Base-by-base conservation (phyloP, 2,113 vertebrate species). In the Semicossyphus pulcher region DNA sequence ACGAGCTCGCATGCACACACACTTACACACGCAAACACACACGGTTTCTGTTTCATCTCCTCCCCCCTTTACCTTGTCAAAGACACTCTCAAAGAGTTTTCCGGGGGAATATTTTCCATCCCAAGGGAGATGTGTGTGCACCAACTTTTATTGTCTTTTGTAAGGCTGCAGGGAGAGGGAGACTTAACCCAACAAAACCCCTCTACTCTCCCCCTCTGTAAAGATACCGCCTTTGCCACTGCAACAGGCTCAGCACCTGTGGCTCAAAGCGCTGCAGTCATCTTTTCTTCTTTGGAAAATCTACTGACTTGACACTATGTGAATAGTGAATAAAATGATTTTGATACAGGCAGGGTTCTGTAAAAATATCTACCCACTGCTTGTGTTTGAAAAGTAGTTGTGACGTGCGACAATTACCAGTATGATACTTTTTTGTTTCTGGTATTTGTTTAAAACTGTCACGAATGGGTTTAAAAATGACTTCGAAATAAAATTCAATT, bases 241-340 rank as follows among this genome's bases (percentile, higher is more conserved):
- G 80, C 83, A 88, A 88, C 91, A 91, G 69, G 83, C 60, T 32
- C 7, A 58, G 37, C 84, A 90, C 87, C 81, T 92, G 89, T 90
- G 77, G 86, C 84, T 87, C 75, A 45, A 32, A 64, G 56, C 28
- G 3, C 12, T 10, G 52, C 56, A 39, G 63, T 59, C 53, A 42
- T 63, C 34, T 41, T 44, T 39, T 47, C 29, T 74, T 69, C 31
- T 61, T 56, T 34, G 53, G 15, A 10, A 71, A 68, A 71, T 54
- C 37, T 42, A 44, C 56, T 56, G 28, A 74, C 34, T 20, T 4
- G 5, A 67, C 15, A 2, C 29, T 37, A 51, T 31, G 34, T 45
- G 37, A 77, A 23, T n/a, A 64, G 49, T 47, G 60, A 59, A 71
- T 44, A 54, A 68, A 82, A 54, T 0, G 23, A 41, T 52, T 26